Percentiles rank a stretch among this genome's conserved stretches.
Evolutionary conservation across 2,113 vertebrate genomes (phyloP).

Genomic region (Gnathonemus echidnorhynchus): DNA sequence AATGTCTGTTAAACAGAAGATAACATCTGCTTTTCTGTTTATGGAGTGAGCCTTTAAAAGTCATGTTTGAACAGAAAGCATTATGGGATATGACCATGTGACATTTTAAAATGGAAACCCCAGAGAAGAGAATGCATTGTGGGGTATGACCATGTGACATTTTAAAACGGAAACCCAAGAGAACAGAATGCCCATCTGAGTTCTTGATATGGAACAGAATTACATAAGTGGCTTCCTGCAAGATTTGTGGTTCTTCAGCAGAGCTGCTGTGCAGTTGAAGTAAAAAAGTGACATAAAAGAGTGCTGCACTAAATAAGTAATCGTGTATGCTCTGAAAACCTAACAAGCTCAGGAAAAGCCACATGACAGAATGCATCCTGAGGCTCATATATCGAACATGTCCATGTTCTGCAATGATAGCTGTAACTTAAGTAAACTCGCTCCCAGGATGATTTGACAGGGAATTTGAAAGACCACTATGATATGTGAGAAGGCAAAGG

Average conservation of each 20-base stretch:
- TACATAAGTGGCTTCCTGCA: neutral
- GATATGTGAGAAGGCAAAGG: neutral
- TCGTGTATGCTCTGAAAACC: neutral
- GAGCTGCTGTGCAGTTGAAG: neutral
- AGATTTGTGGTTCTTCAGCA: neutral
- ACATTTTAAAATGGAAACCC: slow-evolving; percentile 25
- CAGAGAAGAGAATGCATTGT: neutral
- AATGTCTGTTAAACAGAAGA: neutral
- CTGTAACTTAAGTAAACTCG: neutral
- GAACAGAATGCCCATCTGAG: neutral
- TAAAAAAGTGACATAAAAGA: neutral
- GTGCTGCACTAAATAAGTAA: neutral
- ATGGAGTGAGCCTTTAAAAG: neutral
- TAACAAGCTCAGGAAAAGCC: neutral
- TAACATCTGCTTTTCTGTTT: neutral
- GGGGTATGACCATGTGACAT: neutral
- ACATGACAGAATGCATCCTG: neutral
- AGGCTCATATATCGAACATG: neutral
- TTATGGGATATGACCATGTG: neutral
- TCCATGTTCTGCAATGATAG: neutral
- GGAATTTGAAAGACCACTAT: neutral
- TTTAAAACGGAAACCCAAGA: slow-evolving; percentile 26
- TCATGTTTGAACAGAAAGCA: neutral
- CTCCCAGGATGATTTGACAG: neutral
- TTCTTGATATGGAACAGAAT: neutral